A percentile compares a stretch with the other conserved stretches of the same genome.
Conservation (phyloP, 2,113 vertebrate genomes). For the Tragelaphus scriptus region DNA sequence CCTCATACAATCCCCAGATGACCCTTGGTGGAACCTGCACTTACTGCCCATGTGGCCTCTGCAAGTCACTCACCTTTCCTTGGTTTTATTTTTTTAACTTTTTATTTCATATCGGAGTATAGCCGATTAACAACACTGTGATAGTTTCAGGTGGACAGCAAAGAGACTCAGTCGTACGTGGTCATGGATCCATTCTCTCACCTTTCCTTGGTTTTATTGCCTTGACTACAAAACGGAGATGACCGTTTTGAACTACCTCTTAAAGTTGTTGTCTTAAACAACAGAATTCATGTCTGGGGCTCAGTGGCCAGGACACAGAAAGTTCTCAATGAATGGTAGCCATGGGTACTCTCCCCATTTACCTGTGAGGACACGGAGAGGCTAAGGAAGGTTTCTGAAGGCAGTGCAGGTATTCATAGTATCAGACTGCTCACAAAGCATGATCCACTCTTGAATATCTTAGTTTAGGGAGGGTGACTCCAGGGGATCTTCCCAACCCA, state of each 20-base stretch:
- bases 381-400: background rate
- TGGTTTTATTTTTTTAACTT: background rate
- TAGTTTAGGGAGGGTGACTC: background rate
- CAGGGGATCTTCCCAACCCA: background rate
- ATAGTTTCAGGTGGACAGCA: background rate
- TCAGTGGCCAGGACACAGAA: background rate
- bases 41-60: background rate
- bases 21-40: background rate
- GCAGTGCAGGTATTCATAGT: background rate
- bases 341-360: background rate
- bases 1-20: background rate
- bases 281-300: background rate
- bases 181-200: background rate
- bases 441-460: background rate
- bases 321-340: background rate
- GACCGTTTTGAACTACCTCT: background rate
- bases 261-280: background rate
- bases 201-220: background rate
- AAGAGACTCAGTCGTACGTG: background rate
- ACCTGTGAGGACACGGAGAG: background rate
- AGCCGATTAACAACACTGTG: background rate
- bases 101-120: background rate
- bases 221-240: background rate
- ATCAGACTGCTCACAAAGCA: no score
- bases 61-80: background rate